phyloP scores from a whole-genome alignment of 2,113 vertebrate species.

The Chiloscyllium plagiosum region DNA sequence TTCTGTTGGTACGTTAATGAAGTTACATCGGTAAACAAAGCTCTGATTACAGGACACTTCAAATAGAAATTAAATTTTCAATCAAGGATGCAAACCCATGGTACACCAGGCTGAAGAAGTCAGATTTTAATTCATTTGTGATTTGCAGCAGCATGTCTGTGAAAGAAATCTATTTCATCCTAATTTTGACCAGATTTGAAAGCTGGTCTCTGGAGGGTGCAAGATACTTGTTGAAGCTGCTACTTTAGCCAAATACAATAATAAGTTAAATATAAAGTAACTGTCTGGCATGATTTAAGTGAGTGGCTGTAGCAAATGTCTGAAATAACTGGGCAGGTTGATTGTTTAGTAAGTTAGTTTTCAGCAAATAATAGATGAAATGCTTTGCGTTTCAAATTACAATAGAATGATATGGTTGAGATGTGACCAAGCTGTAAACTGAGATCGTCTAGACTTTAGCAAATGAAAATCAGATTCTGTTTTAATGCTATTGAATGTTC shows the following conservation, averaged over 20 bases:
- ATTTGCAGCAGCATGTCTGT: conserved; percentile 6
- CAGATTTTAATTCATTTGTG: background rate
- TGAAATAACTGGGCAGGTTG: background rate
- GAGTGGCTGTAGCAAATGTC: background rate
- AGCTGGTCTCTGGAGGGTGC: background rate
- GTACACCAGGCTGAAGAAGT: background rate
- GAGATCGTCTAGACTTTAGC: background rate
- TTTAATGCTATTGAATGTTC: background rate
- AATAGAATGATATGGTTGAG: no score
- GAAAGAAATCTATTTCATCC: conserved; percentile 26
- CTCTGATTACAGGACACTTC: background rate
- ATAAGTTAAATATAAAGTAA: background rate
- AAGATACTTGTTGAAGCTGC: background rate
- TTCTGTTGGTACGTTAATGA: background rate
- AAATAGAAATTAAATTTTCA: background rate
- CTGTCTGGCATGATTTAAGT: background rate
- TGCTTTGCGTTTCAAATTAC: background rate
- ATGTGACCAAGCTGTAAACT: background rate
- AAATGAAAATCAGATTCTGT: background rate
- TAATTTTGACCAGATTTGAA: conserved; percentile 14
- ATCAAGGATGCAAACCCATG: background rate
- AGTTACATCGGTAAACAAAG: background rate
- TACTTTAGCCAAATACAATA: background rate
- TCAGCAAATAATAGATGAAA: background rate
- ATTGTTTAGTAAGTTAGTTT: background rate